Evolutionary conservation across 1,140 invertebrate genomes (phyloP), one percentile per base, ranked within the genome.

Genomic region (Drosophila mayri): DNA sequence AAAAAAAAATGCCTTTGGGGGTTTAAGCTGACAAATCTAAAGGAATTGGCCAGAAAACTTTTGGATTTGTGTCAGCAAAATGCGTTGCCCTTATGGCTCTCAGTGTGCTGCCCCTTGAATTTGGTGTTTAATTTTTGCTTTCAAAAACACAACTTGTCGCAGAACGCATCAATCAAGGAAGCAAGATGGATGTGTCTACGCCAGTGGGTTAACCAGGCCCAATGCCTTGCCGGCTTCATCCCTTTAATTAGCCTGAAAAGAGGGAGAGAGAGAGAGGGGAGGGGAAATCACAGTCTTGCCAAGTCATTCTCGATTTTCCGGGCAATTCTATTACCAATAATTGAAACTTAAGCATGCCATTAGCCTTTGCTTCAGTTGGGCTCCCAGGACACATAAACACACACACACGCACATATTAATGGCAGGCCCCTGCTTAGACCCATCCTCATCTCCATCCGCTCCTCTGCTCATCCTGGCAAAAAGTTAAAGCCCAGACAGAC

Each of bases 311-410:
- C 55, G 66, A 76, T 64, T 85, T 57, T 52, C 64, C 41, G 28
- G 43, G 59, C 79, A 76, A 83, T 66, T 84, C 84, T 87, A 79
- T 88, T 88, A 74, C 76, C 84, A 88, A 88, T 87, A 87, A 87
- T 87, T 87, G 84, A 87, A 87, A 87, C 84, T 80, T 88, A 88
- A 87, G 84, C 83, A 83, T 83, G 72, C 76, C 80, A 84, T 88
- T 88, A 88, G 84, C 67, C 65, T 71, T 76, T 59, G 73, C 55
- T 81, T 85, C 77, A 79, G 71, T 71, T 78, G 62, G 62, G 60
- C 66, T 68, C 66, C 44, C 62, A 71, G 54, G 66, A 62, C 76
- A 70, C 65, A 79, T 72, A 72, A 82, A 62, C 64, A 63, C 64
- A 55, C 55, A 62, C 64, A 63, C 64, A 55, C 55, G 32, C 40